These are phyloP conservation scores for Clupea harengus DNA, from an alignment of 2,113 vertebrate genomes.

Conservation along the genomic window DNA sequence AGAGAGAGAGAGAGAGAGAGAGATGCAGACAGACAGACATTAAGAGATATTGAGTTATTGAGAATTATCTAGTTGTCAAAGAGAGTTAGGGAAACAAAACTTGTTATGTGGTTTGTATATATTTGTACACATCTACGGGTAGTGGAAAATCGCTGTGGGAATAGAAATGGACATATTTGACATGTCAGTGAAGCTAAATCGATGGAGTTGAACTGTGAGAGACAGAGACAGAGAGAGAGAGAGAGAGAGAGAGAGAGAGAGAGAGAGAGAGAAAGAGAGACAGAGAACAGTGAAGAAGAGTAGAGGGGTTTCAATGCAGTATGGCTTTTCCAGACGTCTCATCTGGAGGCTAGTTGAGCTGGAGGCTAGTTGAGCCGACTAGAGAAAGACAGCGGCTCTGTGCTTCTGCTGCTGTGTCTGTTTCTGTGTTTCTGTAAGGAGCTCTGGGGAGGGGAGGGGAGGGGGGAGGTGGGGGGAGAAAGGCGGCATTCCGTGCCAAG, in stretches of 20 bases:
- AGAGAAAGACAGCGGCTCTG: background rate
- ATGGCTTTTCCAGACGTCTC: slow-evolving; percentile 28
- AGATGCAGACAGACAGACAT: background rate
- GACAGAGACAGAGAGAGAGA: background rate
- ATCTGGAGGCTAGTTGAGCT: background rate
- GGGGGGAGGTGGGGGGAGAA: slow-evolving; percentile 39
- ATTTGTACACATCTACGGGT: no score
- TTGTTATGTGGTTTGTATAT: no score
- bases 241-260: background rate
- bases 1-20: background rate
- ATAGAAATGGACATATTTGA: no score
- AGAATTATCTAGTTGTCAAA: no score
- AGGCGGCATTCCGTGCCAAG: slow-evolving; percentile 69
- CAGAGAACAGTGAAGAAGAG: slow-evolving; percentile 38
- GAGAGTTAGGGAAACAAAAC: no score
- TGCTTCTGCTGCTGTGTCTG: slow-evolving; percentile 8
- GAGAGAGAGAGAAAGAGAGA: no score
- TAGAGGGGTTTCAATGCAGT: slow-evolving; percentile 52
- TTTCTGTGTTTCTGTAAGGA: slow-evolving; percentile 28
- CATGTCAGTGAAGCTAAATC: no score
- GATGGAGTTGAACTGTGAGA: background rate
- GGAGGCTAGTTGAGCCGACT: background rate
- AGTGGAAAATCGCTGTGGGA: no score
- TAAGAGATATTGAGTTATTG: background rate
- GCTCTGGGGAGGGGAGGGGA: slow-evolving; percentile 9